Conservation (phyloP, 2,797 vertebrate genomes). For the Anguilla anguilla region DNA sequence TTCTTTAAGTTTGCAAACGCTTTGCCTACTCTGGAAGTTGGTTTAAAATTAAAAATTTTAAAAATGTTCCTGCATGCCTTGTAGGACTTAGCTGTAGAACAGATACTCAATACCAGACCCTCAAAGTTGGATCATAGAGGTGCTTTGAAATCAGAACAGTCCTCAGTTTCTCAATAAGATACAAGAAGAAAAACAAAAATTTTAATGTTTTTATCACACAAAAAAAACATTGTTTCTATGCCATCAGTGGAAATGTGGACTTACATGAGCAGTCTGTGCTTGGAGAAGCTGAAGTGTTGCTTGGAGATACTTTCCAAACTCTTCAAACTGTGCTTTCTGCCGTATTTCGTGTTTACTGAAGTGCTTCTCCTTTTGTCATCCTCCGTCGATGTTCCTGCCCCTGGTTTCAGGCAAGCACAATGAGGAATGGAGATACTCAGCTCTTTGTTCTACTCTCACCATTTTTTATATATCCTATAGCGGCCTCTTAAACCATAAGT, state of each 20-base stretch:
- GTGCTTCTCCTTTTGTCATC: not conserved
- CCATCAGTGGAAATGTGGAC: constrained; percentile 46
- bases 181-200: constrained; percentile 49
- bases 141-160: constrained; percentile 67
- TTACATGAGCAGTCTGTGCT: constrained; percentile 25
- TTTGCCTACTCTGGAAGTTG: too few relatives aligned
- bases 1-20: too few relatives aligned
- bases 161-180: constrained; percentile 57
- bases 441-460: not conserved
- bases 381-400: not conserved
- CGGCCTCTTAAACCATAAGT: not conserved
- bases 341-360: not conserved
- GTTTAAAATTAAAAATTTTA: too few relatives aligned
- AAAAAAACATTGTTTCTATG: constrained; percentile 57
- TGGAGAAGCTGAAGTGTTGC: constrained; percentile 27
- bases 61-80: not conserved
- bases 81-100: constrained; percentile 56
- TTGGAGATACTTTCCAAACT: constrained; percentile 5
- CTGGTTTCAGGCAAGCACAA: not conserved
- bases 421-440: not conserved
- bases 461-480: not conserved
- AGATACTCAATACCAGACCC: constrained; percentile 55
- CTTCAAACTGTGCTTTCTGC: not conserved
- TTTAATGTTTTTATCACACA: constrained; percentile 63
- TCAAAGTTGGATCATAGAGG: constrained; percentile 71